Base-by-base conservation (phyloP, 2,888 invertebrate genomes). In the Quadroppia sp. region DNA sequence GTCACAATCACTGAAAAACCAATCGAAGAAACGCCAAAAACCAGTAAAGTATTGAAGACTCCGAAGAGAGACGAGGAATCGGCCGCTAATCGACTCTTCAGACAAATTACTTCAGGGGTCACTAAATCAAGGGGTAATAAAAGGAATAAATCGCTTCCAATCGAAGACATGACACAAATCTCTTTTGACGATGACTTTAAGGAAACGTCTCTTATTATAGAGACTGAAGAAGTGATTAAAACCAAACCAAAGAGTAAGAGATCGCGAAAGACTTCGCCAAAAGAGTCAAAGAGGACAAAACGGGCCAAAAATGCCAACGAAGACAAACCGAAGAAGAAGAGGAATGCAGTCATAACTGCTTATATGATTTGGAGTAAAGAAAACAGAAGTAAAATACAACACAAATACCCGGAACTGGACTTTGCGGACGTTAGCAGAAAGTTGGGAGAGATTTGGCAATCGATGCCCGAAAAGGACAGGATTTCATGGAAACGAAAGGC, bases 311-410 rank as follows among this genome's bases (percentile, higher is more conserved):
- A 74, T 32, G 13, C 23, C 30, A 28, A n/a, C 2, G 72, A 64
- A 9, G 72, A 56, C 2, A 71, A 42, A 20, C 48, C 71, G 4
- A 72, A 75, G 30, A 59, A 64, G 20, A 56, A 56, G 53, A 74
- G 71, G 72, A 87, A 89, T 0, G 86, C 91, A 71, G 89, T 82
- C 32, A 75, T 89, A 77, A 93, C 94, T 0, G 94, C 94, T 0
- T 94, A 94, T 82, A 92, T 92, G 88, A 85, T 94, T 81, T 94
- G 93, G 92, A 90, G 93, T 0, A 89, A 90, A 78, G 91, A 91
- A 79, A 87, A 90, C 23, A 86, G 93, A 53, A 88, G 89, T 76
- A 89, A 89, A 78, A 85, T 91, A 74, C 71, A 71, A 59, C 64
- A 74, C 7, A 71, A 40, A 25, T 59, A 72, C 71, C 73, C 75